Conservation (phyloP, 2,888 invertebrate species). For the Eledone cirrhosa region DNA sequence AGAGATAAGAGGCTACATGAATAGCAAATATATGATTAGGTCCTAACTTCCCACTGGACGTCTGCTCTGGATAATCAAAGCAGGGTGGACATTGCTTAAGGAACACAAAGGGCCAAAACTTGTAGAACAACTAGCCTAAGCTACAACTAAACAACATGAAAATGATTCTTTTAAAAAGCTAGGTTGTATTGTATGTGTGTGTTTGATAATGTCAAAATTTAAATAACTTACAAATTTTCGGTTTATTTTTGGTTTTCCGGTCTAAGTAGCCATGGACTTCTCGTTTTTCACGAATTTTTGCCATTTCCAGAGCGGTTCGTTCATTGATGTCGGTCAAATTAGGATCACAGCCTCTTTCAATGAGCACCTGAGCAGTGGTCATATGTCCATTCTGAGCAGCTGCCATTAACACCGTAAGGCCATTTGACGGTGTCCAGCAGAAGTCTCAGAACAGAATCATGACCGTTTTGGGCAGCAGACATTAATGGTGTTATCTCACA, state of each 20-base stretch:
- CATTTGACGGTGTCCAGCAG: slow-evolving; percentile 63
- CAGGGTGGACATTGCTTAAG: too few relatives aligned
- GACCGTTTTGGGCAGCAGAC: slow-evolving; percentile 64
- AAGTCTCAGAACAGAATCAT: slow-evolving; percentile 63
- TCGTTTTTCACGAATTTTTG: slow-evolving; percentile 54
- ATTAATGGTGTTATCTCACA: slow-evolving; percentile 65
- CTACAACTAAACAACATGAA: not conserved
- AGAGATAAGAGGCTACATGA: too few relatives aligned
- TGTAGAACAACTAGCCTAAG: not conserved
- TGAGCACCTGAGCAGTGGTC: slow-evolving; percentile 65
- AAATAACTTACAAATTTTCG: slow-evolving; percentile 50
- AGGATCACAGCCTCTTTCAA: slow-evolving; percentile 66
- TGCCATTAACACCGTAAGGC: slow-evolving; percentile 66
- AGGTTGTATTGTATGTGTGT: too few relatives aligned
- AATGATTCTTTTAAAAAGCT: not conserved
- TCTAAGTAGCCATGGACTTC: slow-evolving; percentile 64
- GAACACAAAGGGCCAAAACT: too few relatives aligned
- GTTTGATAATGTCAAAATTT: too few relatives aligned
- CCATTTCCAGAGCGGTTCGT: slow-evolving; percentile 66
- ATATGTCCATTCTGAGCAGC: slow-evolving; percentile 66
- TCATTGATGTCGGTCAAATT: slow-evolving; percentile 63
- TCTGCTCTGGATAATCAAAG: too few relatives aligned
- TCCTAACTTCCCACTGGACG: too few relatives aligned
- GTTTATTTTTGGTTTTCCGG: slow-evolving; percentile 64
- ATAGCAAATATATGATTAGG: too few relatives aligned